Percentiles rank a stretch among this genome's conserved stretches.
These are phyloP conservation scores for Byasa hedistus DNA, from an alignment of 2,888 invertebrate species.

Conservation along the genomic window DNA sequence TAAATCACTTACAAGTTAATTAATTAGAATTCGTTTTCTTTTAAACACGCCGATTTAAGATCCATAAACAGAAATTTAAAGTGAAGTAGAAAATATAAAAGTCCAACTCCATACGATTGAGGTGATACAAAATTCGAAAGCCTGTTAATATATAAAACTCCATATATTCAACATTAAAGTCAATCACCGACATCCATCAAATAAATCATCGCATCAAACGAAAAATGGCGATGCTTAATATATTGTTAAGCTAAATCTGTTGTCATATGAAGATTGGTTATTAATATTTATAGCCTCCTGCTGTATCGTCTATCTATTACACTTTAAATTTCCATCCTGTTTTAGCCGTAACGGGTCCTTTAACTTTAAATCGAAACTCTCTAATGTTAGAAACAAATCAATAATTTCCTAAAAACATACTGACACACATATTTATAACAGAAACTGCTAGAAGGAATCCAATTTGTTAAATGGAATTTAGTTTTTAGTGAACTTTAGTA, in stretches of 20 bases:
- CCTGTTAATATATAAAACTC: background rate
- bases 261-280: slow-evolving; percentile 28
- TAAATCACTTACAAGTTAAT: too few relatives aligned
- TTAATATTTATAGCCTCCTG: slow-evolving; percentile 33
- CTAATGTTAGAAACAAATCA: background rate
- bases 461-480: background rate
- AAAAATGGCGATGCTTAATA: slow-evolving; percentile 12
- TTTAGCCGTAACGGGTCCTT: slow-evolving; percentile 7
- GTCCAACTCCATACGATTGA: background rate
- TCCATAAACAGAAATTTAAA: too few relatives aligned
- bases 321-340: slow-evolving; percentile 21
- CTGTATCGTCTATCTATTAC: background rate
- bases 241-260: slow-evolving; percentile 30
- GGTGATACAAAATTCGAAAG: background rate
- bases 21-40: too few relatives aligned
- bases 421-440: slow-evolving; percentile 13
- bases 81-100: too few relatives aligned
- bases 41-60: too few relatives aligned
- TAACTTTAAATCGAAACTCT: background rate
- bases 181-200: slow-evolving; percentile 2
- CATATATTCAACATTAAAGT: slow-evolving; percentile 8
- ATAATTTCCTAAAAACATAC: slow-evolving; percentile 19
- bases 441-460: too few relatives aligned
- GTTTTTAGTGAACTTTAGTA: too few relatives aligned
- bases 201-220: slow-evolving; percentile 17